Evolutionary conservation across 2,797 vertebrate genomes (phyloP).

Genomic region (Tenualosa thibaudeaui): DNA sequence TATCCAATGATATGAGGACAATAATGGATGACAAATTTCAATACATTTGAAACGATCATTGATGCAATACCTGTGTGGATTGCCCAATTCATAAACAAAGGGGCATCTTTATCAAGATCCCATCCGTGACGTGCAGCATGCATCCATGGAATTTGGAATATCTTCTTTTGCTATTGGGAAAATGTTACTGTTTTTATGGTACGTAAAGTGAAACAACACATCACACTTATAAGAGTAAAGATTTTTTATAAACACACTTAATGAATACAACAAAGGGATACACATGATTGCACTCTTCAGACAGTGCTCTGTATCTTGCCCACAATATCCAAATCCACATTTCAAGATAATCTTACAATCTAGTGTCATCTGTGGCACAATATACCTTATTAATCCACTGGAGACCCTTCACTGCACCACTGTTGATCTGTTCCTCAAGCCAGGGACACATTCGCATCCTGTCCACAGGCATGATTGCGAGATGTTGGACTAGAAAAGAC

Average conservation of each 20-base stretch:
- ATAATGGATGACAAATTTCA: too few relatives aligned
- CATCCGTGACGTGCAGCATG: constrained; percentile 96
- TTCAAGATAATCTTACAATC: constrained; percentile 20
- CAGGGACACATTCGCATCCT: constrained; percentile 97
- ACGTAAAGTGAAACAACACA: not conserved
- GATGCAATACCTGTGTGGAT: constrained; percentile 88
- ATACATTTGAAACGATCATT: not conserved
- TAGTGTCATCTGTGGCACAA: too few relatives aligned
- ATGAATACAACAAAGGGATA: too few relatives aligned
- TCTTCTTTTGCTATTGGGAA: constrained; percentile 12
- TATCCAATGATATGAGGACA: too few relatives aligned
- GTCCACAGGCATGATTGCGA: constrained; percentile 90
- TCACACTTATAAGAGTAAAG: not conserved
- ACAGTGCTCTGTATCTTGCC: too few relatives aligned
- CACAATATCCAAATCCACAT: not conserved
- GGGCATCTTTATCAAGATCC: constrained; percentile 97
- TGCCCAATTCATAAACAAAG: constrained; percentile 96
- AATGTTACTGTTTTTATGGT: not conserved
- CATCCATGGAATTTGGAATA: constrained; percentile 98
- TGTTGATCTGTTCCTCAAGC: constrained; percentile 96
- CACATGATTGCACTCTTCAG: too few relatives aligned
- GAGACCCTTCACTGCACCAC: constrained; percentile 87
- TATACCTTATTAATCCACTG: constrained; percentile 92
- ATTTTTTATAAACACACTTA: too few relatives aligned
- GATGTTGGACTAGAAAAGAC: not conserved